Evolutionary conservation across 1,140 invertebrate species (phyloP).

Genomic region (Philotrypesis tridentata): DNA sequence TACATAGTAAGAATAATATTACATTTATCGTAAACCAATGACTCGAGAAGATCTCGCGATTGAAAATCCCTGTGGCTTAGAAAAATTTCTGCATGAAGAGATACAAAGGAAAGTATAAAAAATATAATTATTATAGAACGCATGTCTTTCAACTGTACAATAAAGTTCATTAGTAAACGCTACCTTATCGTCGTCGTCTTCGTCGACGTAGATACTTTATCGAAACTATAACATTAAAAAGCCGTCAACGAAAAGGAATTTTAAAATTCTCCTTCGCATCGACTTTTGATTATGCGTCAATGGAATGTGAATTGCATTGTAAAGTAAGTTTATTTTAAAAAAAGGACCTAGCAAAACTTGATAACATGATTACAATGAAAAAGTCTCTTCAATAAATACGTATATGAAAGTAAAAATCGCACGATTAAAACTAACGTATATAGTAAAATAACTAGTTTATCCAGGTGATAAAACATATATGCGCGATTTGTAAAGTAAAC

Average conservation of each 20-base stretch:
- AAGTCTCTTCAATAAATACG: neutral
- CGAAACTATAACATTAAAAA: neutral
- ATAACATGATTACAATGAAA: neutral
- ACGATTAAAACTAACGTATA: neutral
- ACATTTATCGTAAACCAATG: conserved; percentile 28
- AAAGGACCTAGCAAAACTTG: neutral
- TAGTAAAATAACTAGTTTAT: neutral
- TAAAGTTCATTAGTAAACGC: conserved; percentile 13
- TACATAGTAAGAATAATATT: conserved; percentile 27
- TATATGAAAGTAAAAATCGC: neutral
- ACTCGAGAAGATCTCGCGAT: conserved; percentile 22
- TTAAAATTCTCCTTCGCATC: neutral
- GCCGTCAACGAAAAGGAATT: neutral
- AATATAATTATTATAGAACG: conserved; percentile 6
- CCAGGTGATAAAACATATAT: neutral
- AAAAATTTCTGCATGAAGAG: conserved; percentile 19
- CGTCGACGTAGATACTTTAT: neutral
- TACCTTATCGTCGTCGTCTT: neutral
- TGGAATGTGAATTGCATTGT: neutral
- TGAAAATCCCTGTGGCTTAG: conserved; percentile 1
- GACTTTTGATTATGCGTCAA: neutral
- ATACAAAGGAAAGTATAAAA: conserved; percentile 5
- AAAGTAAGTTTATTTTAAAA: neutral
- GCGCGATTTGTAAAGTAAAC: neutral
- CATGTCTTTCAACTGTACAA: conserved; percentile 8